These are phyloP conservation scores for Trypoxylus dichotomus DNA, from an alignment of 1,140 invertebrate species.

Conservation along the genomic window DNA sequence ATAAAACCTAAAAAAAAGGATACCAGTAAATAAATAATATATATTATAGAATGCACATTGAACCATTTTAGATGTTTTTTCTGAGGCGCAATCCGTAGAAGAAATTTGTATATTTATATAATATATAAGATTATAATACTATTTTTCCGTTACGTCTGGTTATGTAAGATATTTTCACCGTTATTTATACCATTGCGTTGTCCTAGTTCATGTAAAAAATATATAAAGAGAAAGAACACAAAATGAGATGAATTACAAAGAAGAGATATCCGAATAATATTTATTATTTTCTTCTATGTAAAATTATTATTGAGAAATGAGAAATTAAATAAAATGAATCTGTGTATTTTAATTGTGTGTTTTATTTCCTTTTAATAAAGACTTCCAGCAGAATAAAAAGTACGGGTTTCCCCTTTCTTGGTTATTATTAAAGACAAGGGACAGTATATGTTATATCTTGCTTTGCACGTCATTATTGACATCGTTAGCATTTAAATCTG, in stretches of 20 bases:
- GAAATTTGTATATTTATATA: conserved; percentile 14
- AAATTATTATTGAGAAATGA: not conserved
- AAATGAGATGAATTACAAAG: not conserved
- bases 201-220: not conserved
- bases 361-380: not conserved
- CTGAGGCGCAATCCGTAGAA: not conserved
- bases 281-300: conserved; percentile 16
- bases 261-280: not conserved
- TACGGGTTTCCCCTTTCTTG: no score
- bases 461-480: no score
- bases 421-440: no score
- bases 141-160: not conserved
- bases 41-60: conserved; percentile 15
- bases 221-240: not conserved
- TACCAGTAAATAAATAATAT: not conserved
- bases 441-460: no score
- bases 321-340: conserved; percentile 5
- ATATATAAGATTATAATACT: not conserved
- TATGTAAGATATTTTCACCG: not conserved
- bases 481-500: no score
- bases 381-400: no score
- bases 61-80: conserved; percentile 12
- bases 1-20: not conserved
- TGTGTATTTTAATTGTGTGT: conserved; percentile 8
- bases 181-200: not conserved